A percentile compares a stretch with the other conserved stretches of the same genome.
Conservation (phyloP, 1,140 invertebrate species). For the Hyles euphorbiae region DNA sequence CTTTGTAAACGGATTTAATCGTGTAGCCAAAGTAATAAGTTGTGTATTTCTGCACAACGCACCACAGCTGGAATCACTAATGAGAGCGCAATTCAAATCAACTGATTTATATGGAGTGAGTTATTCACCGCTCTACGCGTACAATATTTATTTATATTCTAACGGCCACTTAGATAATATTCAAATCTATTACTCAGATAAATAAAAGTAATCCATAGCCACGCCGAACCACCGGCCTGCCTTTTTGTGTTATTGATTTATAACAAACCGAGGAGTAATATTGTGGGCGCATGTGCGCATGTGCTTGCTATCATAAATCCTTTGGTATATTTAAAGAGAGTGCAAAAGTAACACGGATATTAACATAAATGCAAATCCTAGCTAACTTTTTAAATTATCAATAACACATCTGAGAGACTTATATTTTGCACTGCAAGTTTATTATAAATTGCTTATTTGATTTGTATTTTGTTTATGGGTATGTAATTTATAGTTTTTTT, state of each 20-base stretch:
- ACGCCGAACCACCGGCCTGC: too few relatives aligned
- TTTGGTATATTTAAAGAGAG: too few relatives aligned
- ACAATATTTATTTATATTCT: slow-evolving; percentile 64
- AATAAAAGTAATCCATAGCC: slow-evolving; percentile 37
- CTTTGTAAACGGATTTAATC: slow-evolving; percentile 50
- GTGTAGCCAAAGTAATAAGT: slow-evolving; percentile 66
- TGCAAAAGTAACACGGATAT: too few relatives aligned
- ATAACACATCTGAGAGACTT: too few relatives aligned
- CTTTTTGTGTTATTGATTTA: slow-evolving; percentile 2
- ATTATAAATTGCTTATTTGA: too few relatives aligned
- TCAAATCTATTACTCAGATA: slow-evolving; percentile 55
- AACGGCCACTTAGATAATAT: slow-evolving; percentile 58
- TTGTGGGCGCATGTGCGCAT: too few relatives aligned
- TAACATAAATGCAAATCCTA: too few relatives aligned
- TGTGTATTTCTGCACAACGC: slow-evolving; percentile 57
- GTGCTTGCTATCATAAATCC: too few relatives aligned
- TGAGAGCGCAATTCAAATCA: slow-evolving; percentile 69
- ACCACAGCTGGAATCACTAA: slow-evolving; percentile 62
- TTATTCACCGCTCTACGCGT: slow-evolving; percentile 51
- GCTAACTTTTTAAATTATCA: too few relatives aligned
- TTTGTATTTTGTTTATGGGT: too few relatives aligned
- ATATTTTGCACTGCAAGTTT: too few relatives aligned
- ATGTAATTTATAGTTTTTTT: too few relatives aligned
- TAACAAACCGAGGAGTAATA: background rate
- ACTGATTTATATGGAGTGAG: slow-evolving; percentile 70